A percentile compares a stretch with the other conserved stretches of the same genome.
Evolutionary conservation across 1,140 invertebrate genomes (phyloP).

Genomic region (Dreissena polymorpha): DNA sequence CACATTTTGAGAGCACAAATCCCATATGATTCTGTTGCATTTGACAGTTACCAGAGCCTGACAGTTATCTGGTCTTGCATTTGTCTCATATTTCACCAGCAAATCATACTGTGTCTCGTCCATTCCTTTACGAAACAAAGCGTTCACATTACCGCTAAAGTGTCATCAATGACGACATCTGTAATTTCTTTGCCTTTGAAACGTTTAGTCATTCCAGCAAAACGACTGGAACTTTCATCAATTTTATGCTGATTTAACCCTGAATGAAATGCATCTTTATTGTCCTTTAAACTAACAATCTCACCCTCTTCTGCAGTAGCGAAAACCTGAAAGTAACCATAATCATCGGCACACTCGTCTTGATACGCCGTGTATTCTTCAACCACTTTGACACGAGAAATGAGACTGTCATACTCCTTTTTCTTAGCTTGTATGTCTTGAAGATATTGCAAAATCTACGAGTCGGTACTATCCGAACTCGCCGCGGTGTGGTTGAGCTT

Average conservation of each 20-base stretch:
- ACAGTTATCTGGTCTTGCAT: conserved; percentile 8
- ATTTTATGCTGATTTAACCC: neutral
- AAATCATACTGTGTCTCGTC: neutral
- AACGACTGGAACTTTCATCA: conserved; percentile 6
- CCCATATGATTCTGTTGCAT: conserved; percentile 12
- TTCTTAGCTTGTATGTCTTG: neutral
- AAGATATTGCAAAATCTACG: neutral
- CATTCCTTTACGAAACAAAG: conserved; percentile 15
- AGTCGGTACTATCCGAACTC: neutral
- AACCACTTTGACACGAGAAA: neutral
- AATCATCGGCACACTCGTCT: neutral
- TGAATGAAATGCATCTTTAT: neutral
- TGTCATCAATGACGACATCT: neutral
- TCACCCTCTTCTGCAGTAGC: neutral
- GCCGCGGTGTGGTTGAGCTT: neutral
- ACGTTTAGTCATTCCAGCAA: conserved; percentile 1
- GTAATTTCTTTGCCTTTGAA: conserved; percentile 10
- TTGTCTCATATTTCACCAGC: conserved; percentile 19
- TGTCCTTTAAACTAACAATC: neutral
- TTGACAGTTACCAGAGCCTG: conserved; percentile 15
- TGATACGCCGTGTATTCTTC: neutral
- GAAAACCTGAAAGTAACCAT: neutral
- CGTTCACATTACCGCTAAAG: conserved; percentile 2
- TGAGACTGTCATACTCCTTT: neutral
- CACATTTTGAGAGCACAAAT: conserved; percentile 2